These are phyloP conservation scores for Mirza zaza DNA, from an alignment of 2,113 vertebrate species.

Conservation along the genomic window DNA sequence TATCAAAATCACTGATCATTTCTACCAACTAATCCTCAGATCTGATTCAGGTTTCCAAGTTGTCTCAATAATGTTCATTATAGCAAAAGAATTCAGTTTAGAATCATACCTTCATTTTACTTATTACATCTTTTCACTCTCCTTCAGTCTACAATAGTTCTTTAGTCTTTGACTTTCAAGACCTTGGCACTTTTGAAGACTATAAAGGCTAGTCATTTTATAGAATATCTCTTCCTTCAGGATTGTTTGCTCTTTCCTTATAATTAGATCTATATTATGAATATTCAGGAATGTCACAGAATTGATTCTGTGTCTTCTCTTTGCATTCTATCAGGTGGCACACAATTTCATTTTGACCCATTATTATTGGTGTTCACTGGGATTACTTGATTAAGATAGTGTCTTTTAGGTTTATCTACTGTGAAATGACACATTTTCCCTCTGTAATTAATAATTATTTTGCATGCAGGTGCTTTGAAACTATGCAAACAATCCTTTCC, in stretches of 20 bases:
- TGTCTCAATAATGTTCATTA: background rate
- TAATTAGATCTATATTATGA: background rate
- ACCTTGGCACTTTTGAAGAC: background rate
- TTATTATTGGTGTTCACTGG: background rate
- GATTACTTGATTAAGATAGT: background rate
- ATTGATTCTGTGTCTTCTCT: background rate
- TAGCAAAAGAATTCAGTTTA: background rate
- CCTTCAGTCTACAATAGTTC: background rate
- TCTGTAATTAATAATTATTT: conserved; percentile 6
- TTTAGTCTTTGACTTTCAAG: conserved; percentile 5
- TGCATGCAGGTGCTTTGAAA: background rate
- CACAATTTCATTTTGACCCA: background rate
- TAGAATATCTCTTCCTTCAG: background rate
- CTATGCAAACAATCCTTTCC: background rate
- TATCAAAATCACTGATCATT: background rate
- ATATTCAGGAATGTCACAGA: background rate
- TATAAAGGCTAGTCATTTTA: background rate
- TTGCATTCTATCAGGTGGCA: background rate
- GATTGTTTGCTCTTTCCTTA: background rate
- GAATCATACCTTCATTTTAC: background rate
- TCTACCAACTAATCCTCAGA: background rate
- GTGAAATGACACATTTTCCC: background rate
- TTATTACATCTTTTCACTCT: background rate
- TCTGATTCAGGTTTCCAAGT: background rate
- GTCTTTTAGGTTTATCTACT: background rate